Conservation (phyloP, 2,888 invertebrate genomes). For the Silvanus unidentatus region DNA sequence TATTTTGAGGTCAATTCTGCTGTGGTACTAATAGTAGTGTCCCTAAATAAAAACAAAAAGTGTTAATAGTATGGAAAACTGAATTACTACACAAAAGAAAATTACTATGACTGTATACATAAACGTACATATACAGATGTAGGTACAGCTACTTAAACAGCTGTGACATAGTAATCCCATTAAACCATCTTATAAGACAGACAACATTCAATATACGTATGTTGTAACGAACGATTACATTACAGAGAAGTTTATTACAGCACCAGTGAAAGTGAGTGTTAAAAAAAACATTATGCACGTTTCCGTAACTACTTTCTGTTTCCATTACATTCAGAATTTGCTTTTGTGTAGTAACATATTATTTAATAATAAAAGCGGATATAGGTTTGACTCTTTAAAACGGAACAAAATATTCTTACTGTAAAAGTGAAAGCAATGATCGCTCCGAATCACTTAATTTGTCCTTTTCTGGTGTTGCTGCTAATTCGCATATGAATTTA, state of each 20-base stretch:
- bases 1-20: conserved; percentile 60
- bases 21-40: conserved; percentile 57
- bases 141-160: not conserved
- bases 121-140: not conserved
- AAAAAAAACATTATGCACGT: conserved; percentile 12
- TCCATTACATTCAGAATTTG: no score
- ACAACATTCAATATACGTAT: conserved; percentile 7
- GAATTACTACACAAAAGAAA: conserved; percentile 2
- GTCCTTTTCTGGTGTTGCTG: conserved; percentile 55
- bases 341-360: no score
- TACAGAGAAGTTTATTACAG: conserved; percentile 18
- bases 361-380: no score
- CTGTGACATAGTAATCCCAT: not conserved
- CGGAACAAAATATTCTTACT: no score
- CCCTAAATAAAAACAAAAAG: conserved; percentile 44
- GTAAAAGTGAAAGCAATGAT: conserved; percentile 55
- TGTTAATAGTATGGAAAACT: conserved; percentile 3
- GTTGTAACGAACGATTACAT: conserved; percentile 14
- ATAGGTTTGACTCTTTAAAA: no score
- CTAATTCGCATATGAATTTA: conserved; percentile 61
- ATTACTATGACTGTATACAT: not conserved
- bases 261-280: conserved; percentile 28
- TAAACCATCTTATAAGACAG: conserved; percentile 7
- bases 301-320: conserved; percentile 33
- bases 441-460: conserved; percentile 57